Base-by-base conservation (phyloP, 1,140 invertebrate genomes). In the Cydia splendana region DNA sequence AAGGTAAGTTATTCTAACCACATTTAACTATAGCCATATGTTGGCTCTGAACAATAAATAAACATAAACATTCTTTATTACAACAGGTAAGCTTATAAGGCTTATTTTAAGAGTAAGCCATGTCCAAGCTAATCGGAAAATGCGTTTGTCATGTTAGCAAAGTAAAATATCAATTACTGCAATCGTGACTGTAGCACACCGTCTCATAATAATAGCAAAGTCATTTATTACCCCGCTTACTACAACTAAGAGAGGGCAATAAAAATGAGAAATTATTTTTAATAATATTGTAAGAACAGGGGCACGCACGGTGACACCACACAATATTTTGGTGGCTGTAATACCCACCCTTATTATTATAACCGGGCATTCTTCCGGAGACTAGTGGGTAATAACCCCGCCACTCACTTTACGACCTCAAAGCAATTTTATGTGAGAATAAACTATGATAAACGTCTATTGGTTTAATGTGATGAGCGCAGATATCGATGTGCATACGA, bases 241-340 rank as follows among this genome's bases (percentile, higher is more conserved):
- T 83, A 80, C 77, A 77, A 71, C 79, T 81, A 81, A 73, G 67
- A 69, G 34, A 69, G 75, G 73, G 82, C 79, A 83, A 85, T 85
- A 85, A 85, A 87, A 85, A 84, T 87, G 85, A 87, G 83, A 84
- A 87, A 87, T 87, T 87, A 87, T 87, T 87, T 87, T 87, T 87
- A 87, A 87, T 87, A 87, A 84, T 80, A 83, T 81, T 80, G 77
- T 75, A 75, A 79, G 77, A 77, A 51, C 77, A 76, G 76, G 76
- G 67, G 65, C 77, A 62, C 76, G 77, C 76, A 45, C 53, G 74
- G 79, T 87, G 89, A 87, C 85, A 83, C 76, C 76, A 77, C 83
- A 84, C 87, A 87, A 90, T 90, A 91, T 91, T 89, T 87, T 85
- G 84, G 78, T 76, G 78, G 75, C 74, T 78, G 82, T 87, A 84